These are phyloP conservation scores for Odontocerum albicorne DNA, from an alignment of 2,888 invertebrate species.

Conservation along the genomic window DNA sequence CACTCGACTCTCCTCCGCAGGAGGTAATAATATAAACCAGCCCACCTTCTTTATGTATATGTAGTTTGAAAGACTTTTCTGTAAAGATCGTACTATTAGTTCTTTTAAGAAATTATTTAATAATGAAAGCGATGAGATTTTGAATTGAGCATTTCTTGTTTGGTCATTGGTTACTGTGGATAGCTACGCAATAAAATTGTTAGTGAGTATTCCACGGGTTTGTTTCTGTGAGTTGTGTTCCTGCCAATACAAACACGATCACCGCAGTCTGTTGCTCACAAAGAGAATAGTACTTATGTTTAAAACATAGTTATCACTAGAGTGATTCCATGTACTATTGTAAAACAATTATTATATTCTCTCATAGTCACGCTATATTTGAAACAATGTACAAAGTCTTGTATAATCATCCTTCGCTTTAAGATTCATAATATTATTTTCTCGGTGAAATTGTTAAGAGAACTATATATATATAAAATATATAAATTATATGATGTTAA, in stretches of 20 bases:
- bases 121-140: constrained; percentile 22
- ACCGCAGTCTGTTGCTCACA: constrained; percentile 26
- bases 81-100: constrained; percentile 26
- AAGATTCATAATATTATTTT: constrained; percentile 35
- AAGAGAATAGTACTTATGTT: constrained; percentile 37
- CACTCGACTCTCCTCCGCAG: constrained; percentile 5
- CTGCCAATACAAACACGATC: constrained; percentile 22
- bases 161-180: constrained; percentile 21
- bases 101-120: constrained; percentile 21
- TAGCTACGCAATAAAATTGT: constrained; percentile 29
- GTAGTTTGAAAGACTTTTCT: constrained; percentile 20
- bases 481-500: constrained; percentile 35
- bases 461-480: constrained; percentile 29
- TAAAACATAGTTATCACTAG: constrained; percentile 35
- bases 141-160: constrained; percentile 21
- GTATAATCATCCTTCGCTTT: constrained; percentile 34
- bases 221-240: no score
- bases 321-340: constrained; percentile 35
- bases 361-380: constrained; percentile 35
- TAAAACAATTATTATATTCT: constrained; percentile 29
- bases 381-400: constrained; percentile 37
- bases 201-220: constrained; percentile 25
- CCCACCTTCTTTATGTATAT: constrained; percentile 35
- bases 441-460: constrained; percentile 34
- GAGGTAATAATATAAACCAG: constrained; percentile 28